Conservation (phyloP, 1,140 invertebrate genomes). For the Hirudo medicinalis region DNA sequence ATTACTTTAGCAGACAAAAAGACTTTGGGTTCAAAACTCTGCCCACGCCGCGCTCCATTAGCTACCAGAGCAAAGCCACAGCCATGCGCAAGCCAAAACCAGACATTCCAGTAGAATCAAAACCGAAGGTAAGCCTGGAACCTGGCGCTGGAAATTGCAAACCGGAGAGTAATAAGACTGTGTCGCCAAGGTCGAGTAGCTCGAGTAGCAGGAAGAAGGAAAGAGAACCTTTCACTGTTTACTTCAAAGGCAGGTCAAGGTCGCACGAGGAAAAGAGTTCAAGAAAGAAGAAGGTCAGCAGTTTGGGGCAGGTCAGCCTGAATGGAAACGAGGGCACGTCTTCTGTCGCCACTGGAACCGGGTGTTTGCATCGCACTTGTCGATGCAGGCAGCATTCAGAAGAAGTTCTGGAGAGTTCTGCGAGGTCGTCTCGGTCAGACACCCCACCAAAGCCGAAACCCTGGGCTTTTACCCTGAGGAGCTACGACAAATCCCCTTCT, state of each 20-base stretch:
- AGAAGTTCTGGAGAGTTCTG: background rate
- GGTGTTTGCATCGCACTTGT: background rate
- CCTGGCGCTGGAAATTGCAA: too few relatives aligned
- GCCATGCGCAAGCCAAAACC: too few relatives aligned
- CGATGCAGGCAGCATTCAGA: background rate
- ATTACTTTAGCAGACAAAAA: too few relatives aligned
- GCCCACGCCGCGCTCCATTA: too few relatives aligned
- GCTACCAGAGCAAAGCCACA: too few relatives aligned
- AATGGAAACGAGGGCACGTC: background rate
- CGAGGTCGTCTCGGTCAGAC: background rate
- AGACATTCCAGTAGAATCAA: too few relatives aligned
- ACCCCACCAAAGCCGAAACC: conserved; percentile 7
- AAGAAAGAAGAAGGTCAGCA: background rate
- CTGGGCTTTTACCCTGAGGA: conserved; percentile 7
- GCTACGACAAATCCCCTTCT: conserved; percentile 13
- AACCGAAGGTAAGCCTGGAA: too few relatives aligned
- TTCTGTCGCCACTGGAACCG: background rate
- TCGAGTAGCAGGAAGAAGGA: background rate
- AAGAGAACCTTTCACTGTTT: background rate
- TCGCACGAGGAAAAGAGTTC: conserved; percentile 7
- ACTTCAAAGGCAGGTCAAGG: conserved; percentile 8
- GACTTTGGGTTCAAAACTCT: too few relatives aligned
- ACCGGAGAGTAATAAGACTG: background rate
- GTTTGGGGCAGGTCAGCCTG: background rate
- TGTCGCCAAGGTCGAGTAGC: conserved; percentile 2